These are phyloP conservation scores for Tachuris rubrigastra DNA, from an alignment of 2,113 vertebrate species.

Conservation along the genomic window DNA sequence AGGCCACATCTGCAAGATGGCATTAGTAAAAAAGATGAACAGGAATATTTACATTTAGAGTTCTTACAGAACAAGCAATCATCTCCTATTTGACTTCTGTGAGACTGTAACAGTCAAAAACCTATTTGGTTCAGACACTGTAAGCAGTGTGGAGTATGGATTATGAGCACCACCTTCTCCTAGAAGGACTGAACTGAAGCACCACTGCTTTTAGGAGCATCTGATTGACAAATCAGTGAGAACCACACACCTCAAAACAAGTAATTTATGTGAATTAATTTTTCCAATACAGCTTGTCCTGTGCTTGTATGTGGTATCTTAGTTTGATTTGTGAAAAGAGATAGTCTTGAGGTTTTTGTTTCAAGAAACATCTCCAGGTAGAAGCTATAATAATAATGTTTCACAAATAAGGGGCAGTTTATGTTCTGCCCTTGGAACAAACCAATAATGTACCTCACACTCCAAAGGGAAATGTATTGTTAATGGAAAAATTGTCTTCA, in stretches of 20 bases:
- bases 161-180: background rate
- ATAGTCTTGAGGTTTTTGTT: conserved; percentile 39
- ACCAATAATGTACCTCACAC: conserved; percentile 55
- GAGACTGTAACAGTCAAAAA: background rate
- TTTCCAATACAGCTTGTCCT: background rate
- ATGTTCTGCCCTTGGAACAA: conserved; percentile 50
- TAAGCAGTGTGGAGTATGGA: background rate
- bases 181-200: background rate
- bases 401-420: conserved; percentile 59
- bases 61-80: background rate
- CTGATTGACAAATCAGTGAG: background rate
- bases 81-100: background rate
- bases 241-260: background rate
- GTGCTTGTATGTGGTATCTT: background rate
- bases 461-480: conserved; percentile 72
- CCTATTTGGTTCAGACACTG: background rate
- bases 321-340: conserved; percentile 8
- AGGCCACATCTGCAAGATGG: background rate
- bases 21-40: background rate
- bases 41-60: background rate
- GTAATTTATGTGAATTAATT: background rate
- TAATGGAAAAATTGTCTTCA: conserved; percentile 74
- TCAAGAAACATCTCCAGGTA: conserved; percentile 33
- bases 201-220: background rate
- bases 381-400: conserved; percentile 54